Evolutionary conservation across 2,113 vertebrate species (phyloP).

Genomic region (Sander lucioperca): DNA sequence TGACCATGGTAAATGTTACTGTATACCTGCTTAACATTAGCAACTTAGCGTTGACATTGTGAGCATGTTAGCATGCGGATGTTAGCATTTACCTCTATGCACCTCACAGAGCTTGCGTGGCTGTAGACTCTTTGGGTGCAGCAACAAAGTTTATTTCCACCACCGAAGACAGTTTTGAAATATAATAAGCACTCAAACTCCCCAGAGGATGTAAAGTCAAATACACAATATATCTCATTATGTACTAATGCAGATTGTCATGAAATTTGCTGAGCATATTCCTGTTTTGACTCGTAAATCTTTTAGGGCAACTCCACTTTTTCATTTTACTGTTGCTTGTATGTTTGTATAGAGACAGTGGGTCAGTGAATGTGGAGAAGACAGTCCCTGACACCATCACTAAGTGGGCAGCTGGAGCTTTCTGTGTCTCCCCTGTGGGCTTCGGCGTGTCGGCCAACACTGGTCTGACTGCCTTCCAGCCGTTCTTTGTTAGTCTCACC

Average conservation of each 20-base stretch:
- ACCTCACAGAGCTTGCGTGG: background rate
- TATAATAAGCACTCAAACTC: background rate
- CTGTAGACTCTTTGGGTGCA: background rate
- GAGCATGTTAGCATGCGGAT: background rate
- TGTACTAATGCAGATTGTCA: background rate
- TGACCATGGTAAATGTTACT: background rate
- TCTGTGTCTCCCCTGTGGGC: conserved; percentile 88
- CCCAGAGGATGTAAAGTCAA: background rate
- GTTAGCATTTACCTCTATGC: background rate
- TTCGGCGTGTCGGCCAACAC: conserved; percentile 86
- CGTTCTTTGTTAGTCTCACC: conserved; percentile 88
- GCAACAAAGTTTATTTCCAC: background rate
- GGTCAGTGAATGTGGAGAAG: conserved; percentile 71
- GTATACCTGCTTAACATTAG: background rate
- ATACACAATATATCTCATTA: background rate
- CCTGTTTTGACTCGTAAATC: background rate
- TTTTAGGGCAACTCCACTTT: background rate
- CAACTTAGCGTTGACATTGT: background rate
- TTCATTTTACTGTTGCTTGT: background rate
- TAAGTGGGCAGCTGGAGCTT: conserved; percentile 88
- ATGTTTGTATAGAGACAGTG: conserved; percentile 63
- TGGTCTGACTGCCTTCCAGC: conserved; percentile 83
- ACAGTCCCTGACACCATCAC: conserved; percentile 91
- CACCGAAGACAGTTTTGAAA: background rate
- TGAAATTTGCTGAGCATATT: background rate